Evolutionary conservation across 92 coral and sea anemone genomes (phyloP).

Genomic region (Bergia sp.): DNA sequence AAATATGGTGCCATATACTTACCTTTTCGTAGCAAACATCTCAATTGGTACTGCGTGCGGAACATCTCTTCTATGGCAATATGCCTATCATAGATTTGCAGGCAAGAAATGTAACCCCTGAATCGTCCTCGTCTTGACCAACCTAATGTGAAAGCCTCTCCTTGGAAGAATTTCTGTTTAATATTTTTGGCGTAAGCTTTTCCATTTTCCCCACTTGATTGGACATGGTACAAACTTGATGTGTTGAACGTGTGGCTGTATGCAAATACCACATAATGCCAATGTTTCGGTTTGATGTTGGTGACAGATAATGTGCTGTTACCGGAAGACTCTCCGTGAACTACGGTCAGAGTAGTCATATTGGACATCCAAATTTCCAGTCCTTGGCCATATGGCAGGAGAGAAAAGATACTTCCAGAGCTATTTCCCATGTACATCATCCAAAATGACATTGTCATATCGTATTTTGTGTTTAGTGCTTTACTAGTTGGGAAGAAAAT

Average conservation of each 20-base stretch:
- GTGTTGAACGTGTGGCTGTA: not conserved
- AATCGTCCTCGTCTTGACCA: not conserved
- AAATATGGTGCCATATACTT: not conserved
- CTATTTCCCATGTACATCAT: not conserved
- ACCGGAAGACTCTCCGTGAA: not conserved
- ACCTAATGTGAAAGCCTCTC: not conserved
- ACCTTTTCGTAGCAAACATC: not conserved
- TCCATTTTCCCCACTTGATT: not conserved
- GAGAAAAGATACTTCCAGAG: conserved; percentile 4
- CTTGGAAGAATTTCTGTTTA: not conserved
- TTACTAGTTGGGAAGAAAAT: conserved; percentile 2
- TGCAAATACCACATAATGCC: not conserved
- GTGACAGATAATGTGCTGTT: not conserved
- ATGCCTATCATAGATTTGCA: not conserved
- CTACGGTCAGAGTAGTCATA: not conserved
- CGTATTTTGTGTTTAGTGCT: not conserved
- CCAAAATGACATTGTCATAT: not conserved
- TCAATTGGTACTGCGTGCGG: not conserved
- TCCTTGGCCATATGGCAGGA: not conserved
- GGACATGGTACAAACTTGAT: not conserved
- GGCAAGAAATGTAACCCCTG: not conserved
- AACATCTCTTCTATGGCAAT: not conserved
- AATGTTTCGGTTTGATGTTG: not conserved
- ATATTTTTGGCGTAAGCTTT: not conserved
- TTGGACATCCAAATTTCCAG: not conserved